These are phyloP conservation scores for Pseudomyrmex gracilis DNA, from an alignment of 1,140 invertebrate genomes.

Conservation along the genomic window DNA sequence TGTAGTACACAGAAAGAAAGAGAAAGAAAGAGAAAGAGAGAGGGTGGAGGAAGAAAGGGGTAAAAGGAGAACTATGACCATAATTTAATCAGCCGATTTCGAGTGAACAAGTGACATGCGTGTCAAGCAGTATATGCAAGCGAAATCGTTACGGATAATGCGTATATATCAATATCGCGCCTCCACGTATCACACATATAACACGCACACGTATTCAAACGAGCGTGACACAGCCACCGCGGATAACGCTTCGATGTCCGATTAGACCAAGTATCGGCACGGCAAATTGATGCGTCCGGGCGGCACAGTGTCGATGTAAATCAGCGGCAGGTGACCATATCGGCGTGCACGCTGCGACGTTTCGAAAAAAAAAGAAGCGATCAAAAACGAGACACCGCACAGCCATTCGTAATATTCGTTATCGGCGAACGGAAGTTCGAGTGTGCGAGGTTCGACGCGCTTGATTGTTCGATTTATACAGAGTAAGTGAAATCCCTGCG, in stretches of 20 bases:
- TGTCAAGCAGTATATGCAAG: conserved; percentile 56
- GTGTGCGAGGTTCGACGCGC: conserved; percentile 42
- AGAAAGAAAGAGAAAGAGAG: no score
- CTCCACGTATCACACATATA: neutral
- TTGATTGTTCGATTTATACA: conserved; percentile 58
- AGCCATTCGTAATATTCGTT: conserved; percentile 61
- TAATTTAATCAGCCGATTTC: conserved; percentile 67
- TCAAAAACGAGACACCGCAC: conserved; percentile 60
- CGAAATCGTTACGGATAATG: conserved; percentile 59
- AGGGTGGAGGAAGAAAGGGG: no score
- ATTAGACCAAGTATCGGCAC: conserved; percentile 56
- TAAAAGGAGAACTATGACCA: neutral
- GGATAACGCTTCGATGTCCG: conserved; percentile 54
- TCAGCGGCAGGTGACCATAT: conserved; percentile 60
- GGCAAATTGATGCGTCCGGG: conserved; percentile 57
- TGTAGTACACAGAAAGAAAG: neutral
- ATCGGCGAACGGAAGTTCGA: conserved; percentile 57
- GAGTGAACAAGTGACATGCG: conserved; percentile 60
- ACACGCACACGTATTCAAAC: neutral
- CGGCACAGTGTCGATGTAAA: conserved; percentile 59
- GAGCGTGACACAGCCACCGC: neutral
- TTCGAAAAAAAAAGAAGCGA: conserved; percentile 52
- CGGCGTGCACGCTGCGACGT: conserved; percentile 39
- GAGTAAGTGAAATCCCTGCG: conserved; percentile 40
- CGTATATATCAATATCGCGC: conserved; percentile 43